Evolutionary conservation across 2,113 vertebrate species (phyloP), one percentile per base, ranked within the genome.

Genomic region (Periophthalmodon schlosseri): DNA sequence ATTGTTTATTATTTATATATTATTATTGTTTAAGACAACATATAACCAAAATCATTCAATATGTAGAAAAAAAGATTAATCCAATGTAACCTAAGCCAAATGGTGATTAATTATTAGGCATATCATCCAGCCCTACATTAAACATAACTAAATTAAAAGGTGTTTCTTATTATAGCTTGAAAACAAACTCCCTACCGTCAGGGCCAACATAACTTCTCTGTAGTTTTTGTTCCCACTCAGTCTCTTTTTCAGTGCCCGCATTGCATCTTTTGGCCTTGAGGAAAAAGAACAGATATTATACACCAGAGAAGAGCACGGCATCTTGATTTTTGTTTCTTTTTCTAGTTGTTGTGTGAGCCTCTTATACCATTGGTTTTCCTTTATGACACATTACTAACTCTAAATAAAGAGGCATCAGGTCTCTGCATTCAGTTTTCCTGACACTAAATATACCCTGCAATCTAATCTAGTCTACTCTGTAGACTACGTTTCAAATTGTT

Each of bases 161-260:
- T 20, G 18, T 36, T 57, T 49, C 34, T 4, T 34, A 71, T n/a
- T 5, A 10, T 5, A 46, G 2, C 14, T 73, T 74, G 49, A 69
- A 1, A 58, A 47, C 34, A 4, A 75, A 28, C 23, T 44, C 91
- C 95, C 96, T 88, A 99, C 98, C 39, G 97, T 99, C 66, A 99
- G 93, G 0, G 95, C 96, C 91, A 99, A 93, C 97, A 99, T 99
- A 86, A 99, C 97, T 84, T 99, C 98, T 84, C 97, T 94, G 93
- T 96, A 99, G 91, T 99, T 99, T 87, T 93, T 96, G 93, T 98
- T 99, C 76, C 97, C 96, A 0, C 94, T 94, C 52, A 99, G 94
- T 81, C 98, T 94, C 90, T 99, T 99, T 93, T 96, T 99, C 84
- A 99, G 86, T 0, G 97, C 98, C 33, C 96, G 93, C 85, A 98